A percentile compares a stretch with the other conserved stretches of the same genome.
phyloP scores from a whole-genome alignment of 2,797 vertebrate species.

The Microcaecilia unicolor region DNA sequence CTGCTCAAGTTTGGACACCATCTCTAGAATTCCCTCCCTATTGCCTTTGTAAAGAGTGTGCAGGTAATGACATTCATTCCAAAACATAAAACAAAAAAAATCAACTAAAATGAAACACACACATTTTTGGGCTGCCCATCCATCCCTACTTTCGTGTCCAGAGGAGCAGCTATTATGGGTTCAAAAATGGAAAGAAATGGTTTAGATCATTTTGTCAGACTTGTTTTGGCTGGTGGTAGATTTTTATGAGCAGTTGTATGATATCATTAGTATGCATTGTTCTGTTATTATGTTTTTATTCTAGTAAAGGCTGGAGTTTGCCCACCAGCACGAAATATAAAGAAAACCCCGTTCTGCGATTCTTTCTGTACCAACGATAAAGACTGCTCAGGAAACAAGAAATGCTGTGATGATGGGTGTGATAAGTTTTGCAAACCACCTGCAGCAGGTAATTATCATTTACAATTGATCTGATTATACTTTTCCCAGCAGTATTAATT shows the following conservation, averaged over 20 bases:
- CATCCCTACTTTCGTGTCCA: background rate
- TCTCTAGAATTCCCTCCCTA: no score
- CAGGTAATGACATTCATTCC: no score
- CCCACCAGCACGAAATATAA: background rate
- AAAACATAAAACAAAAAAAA: no score
- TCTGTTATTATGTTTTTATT: background rate
- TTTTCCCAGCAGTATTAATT: no score
- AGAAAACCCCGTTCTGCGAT: no score
- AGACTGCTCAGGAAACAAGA: background rate
- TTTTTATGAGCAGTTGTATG: background rate
- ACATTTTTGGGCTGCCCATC: no score
- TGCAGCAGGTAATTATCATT: no score
- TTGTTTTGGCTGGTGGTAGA: no score
- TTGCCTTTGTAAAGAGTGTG: no score
- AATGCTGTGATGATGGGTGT: background rate
- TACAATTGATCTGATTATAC: no score
- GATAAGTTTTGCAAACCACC: background rate
- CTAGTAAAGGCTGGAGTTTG: background rate
- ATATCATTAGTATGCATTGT: background rate
- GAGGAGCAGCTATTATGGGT: background rate
- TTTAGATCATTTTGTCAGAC: no score
- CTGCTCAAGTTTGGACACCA: no score
- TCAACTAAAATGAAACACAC: background rate
- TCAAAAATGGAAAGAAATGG: background rate
- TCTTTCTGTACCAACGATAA: background rate